Base-by-base conservation (phyloP, 2,113 vertebrate species). In the Anoplopoma fimbria region DNA sequence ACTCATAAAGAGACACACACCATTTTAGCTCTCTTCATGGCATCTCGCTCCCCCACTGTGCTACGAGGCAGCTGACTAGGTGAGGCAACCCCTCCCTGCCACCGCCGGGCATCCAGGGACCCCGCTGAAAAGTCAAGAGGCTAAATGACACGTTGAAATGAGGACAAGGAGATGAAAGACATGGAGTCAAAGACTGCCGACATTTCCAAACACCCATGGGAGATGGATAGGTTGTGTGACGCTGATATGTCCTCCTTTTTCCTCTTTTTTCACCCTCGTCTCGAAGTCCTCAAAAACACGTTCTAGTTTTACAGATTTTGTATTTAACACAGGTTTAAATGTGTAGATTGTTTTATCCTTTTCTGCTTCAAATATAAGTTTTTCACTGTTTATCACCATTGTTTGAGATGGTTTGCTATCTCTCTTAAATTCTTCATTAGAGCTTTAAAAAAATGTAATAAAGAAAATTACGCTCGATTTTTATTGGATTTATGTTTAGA, bases 91-190 rank as follows among this genome's bases (percentile, higher is more conserved):
- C 91, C 92, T 90, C 92, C 90, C 85, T 47, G 79, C 83, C 69
- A n/a, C 2, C 83, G 17, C 64, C 42, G 4, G 75, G 78, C 80
- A 85, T 84, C 72, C 29, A 45, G 62, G 87, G 83, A 84, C 88
- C 91, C 88, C 17, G 61, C 90, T 90, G 88, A 87, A 81, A 89
- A 94, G 94, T 92, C 94, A 94, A 93, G 91, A 88, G 92, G 88
- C 91, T 92, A 87, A 92, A 87, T 93, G 91, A 93, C 92, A 94
- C 85, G 73, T 93, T 85, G 85, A 93, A 92, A 91, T 92, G 83
- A 91, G 82, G 85, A 88, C 78, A 65, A 70, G 76, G 65, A 87
- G 80, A 89, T 93, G 85, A 92, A 89, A 90, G 89, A 77, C 58
- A 55, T 34, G 79, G 86, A 88, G 92, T 85, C 90, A 89, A 90